Percentiles rank a stretch among this genome's conserved stretches.
phyloP scores from a whole-genome alignment of 2,888 invertebrate genomes.

The Stenodema calcarata region DNA sequence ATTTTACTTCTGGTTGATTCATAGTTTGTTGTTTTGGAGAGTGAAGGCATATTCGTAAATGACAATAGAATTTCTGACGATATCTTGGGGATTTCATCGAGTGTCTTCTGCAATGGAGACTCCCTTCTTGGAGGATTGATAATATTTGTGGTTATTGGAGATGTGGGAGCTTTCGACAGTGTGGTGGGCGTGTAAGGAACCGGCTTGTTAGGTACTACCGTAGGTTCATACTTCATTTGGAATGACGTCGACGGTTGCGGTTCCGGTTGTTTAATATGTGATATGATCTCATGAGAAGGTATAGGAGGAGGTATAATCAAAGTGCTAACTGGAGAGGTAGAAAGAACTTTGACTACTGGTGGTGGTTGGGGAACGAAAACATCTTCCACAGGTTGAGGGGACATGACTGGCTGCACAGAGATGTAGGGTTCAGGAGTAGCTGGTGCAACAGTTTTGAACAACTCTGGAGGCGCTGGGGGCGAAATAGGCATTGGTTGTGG shows the following conservation, averaged over 20 bases:
- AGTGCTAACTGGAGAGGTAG: neutral
- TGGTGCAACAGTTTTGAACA: neutral
- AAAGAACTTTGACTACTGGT: neutral
- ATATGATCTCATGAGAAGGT: neutral
- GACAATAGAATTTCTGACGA: conserved; percentile 42
- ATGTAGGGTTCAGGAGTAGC: neutral
- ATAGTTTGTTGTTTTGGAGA: neutral
- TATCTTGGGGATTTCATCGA: conserved; percentile 37
- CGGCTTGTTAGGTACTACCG: neutral
- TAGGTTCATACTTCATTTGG: neutral
- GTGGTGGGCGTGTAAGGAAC: neutral
- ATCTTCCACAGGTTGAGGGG: neutral
- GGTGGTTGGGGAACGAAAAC: conserved; percentile 32
- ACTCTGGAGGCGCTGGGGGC: neutral
- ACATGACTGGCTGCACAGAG: neutral
- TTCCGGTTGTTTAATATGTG: neutral
- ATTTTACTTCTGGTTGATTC: neutral
- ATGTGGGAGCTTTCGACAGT: neutral
- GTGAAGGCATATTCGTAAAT: conserved; percentile 10
- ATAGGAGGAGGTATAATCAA: neutral
- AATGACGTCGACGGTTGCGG: neutral
- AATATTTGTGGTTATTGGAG: neutral
- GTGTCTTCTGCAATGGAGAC: conserved; percentile 31
- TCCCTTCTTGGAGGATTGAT: conserved; percentile 14
- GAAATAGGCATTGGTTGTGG: neutral